phyloP scores from a whole-genome alignment of 64 coral and sea anemone species.

The Porites lutea region DNA sequence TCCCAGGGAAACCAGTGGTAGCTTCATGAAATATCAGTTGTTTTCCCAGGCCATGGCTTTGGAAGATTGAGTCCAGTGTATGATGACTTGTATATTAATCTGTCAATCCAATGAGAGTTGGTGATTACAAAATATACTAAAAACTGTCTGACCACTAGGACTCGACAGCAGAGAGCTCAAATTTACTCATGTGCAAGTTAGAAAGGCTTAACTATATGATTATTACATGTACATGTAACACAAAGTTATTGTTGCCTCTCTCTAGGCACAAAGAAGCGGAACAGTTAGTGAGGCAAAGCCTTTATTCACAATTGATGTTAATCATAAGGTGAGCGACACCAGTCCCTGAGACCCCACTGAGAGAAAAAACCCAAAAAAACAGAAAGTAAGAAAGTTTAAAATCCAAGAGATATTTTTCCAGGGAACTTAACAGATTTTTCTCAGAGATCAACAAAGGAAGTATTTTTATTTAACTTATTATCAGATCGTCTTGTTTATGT shows the following conservation, averaged over 20 bases:
- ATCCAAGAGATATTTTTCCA: too few species aligned
- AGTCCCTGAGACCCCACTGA: too few species aligned
- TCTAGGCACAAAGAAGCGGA: conserved; percentile 95
- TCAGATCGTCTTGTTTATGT: not conserved
- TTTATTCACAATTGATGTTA: conserved; percentile 91
- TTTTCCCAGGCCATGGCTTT: not conserved
- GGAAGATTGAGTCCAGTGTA: conserved; percentile 32
- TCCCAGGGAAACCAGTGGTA: too few species aligned
- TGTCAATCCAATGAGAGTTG: conserved; percentile 95
- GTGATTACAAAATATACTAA: conserved; percentile 64
- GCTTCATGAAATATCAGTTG: too few species aligned
- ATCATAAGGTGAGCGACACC: conserved; percentile 74
- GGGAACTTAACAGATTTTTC: too few species aligned
- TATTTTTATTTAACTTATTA: too few species aligned
- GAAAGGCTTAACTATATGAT: too few species aligned
- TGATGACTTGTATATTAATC: conserved; percentile 87
- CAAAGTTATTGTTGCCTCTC: not conserved
- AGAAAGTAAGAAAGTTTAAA: too few species aligned
- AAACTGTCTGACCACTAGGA: conserved; percentile 52
- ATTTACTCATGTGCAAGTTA: too few species aligned
- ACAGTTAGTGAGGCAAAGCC: conserved; percentile 80
- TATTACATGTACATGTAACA: not conserved
- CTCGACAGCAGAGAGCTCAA: not conserved
- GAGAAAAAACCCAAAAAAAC: too few species aligned
- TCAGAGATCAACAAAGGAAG: too few species aligned